These are phyloP conservation scores for Pheosia gnoma DNA, from an alignment of 2,888 invertebrate species.

Conservation along the genomic window DNA sequence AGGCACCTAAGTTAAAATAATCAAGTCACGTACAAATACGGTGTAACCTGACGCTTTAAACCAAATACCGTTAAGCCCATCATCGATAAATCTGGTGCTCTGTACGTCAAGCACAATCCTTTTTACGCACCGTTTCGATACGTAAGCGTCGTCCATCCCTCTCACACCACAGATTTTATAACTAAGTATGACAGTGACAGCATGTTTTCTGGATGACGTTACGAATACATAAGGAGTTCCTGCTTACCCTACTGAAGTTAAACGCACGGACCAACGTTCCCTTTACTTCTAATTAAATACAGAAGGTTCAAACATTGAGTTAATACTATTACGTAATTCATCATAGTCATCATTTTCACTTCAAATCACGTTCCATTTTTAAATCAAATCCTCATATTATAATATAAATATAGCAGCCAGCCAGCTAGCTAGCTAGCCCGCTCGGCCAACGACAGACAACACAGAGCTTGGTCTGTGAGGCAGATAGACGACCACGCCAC, in stretches of 20 bases:
- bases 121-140: too few species aligned
- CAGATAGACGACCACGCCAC: slow-evolving; percentile 31
- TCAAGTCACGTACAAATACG: slow-evolving; percentile 38
- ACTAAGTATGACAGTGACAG: too few species aligned
- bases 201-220: too few species aligned
- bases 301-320: too few species aligned
- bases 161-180: background rate
- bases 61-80: slow-evolving; percentile 31
- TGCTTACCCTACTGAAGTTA: too few species aligned
- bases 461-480: background rate
- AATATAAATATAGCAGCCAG: slow-evolving; percentile 22
- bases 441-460: background rate
- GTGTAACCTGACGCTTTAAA: slow-evolving; percentile 32
- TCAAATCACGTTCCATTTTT: slow-evolving; percentile 26
- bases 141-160: background rate
- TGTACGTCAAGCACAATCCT: slow-evolving; percentile 8
- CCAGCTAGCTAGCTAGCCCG: too few species aligned
- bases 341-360: too few species aligned
- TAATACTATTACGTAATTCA: too few species aligned
- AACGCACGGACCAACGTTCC: too few species aligned
- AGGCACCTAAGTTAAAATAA: slow-evolving; percentile 7
- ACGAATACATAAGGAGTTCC: too few species aligned
- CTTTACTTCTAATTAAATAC: too few species aligned
- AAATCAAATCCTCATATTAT: slow-evolving; percentile 25
- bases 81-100: slow-evolving; percentile 30